Percentiles rank a stretch among this genome's conserved stretches.
Evolutionary conservation across 2,113 vertebrate genomes (phyloP).

Genomic region (Cynocephalus volans): DNA sequence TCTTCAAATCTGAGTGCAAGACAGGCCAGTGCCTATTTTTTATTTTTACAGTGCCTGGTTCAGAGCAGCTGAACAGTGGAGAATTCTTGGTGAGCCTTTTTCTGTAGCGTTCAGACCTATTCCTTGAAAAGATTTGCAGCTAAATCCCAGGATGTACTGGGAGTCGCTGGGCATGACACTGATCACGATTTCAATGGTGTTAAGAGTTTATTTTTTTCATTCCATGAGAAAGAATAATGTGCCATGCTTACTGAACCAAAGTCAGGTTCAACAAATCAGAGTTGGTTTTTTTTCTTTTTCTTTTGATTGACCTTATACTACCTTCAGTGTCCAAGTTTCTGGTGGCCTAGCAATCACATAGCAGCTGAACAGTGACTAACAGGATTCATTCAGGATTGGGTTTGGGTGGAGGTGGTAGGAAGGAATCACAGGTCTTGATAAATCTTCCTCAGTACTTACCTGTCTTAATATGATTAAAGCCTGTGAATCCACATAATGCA

Average conservation of each 20-base stretch:
- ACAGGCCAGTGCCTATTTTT: not conserved
- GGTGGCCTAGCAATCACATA: not conserved
- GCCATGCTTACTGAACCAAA: not conserved
- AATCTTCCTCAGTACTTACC: slow-evolving; percentile 64
- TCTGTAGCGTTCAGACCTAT: not conserved
- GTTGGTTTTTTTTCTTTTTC: slow-evolving; percentile 24
- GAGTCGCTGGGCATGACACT: not conserved
- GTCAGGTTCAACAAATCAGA: not conserved
- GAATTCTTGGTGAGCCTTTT: not conserved
- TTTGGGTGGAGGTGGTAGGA: not conserved
- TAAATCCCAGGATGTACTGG: not conserved
- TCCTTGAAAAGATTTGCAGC: not conserved
- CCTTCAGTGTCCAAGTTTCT: not conserved
- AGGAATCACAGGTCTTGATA: not conserved
- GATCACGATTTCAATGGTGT: not conserved
- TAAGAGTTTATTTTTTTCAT: not conserved
- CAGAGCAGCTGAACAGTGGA: not conserved
- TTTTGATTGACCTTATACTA: not conserved
- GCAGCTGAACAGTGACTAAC: not conserved
- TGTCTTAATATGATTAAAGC: slow-evolving; percentile 78
- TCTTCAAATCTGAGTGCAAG: not conserved
- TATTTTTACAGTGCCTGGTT: not conserved
- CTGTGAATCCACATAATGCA: slow-evolving; percentile 83
- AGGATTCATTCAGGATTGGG: not conserved
- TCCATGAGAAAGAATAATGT: slow-evolving; percentile 6